These are phyloP conservation scores for Cyclargus thomasi DNA, from an alignment of 1,140 invertebrate species.

Conservation along the genomic window DNA sequence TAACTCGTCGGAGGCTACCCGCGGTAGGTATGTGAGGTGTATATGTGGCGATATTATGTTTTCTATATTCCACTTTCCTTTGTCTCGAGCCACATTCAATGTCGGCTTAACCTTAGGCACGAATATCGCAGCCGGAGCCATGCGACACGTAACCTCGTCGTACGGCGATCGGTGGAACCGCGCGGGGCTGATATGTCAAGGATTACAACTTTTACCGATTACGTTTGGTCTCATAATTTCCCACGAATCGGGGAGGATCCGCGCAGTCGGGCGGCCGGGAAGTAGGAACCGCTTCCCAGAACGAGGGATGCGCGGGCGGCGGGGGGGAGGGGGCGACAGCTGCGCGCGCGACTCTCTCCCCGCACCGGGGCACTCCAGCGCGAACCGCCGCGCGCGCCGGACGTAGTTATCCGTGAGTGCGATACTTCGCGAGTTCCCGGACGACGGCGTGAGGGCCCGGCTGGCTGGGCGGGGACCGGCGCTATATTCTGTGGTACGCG, in stretches of 20 bases:
- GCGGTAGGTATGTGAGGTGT: constrained; percentile 3
- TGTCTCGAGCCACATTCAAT: constrained; percentile 9
- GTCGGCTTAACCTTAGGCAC: constrained; percentile 5
- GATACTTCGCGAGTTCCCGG: constrained; percentile 39
- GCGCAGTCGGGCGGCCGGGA: constrained; percentile 54
- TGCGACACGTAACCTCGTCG: not conserved
- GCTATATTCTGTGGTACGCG: constrained; percentile 66
- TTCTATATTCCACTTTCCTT: constrained; percentile 15
- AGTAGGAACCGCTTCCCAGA: constrained; percentile 74
- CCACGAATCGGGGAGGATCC: constrained; percentile 44
- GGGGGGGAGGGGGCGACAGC: constrained; percentile 48
- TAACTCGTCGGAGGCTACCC: not conserved
- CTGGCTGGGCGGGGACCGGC: constrained; percentile 67
- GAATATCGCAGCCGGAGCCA: not conserved
- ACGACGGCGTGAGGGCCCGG: constrained; percentile 52
- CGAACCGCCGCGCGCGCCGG: constrained; percentile 34
- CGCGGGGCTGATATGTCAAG: constrained; percentile 44
- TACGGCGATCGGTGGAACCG: not conserved
- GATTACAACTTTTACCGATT: constrained; percentile 53
- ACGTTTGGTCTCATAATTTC: constrained; percentile 34
- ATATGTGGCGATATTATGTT: not conserved
- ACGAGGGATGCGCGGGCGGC: constrained; percentile 53
- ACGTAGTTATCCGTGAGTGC: constrained; percentile 43
- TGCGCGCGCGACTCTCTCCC: constrained; percentile 58
- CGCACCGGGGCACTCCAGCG: constrained; percentile 53